Percentiles rank a stretch among this genome's conserved stretches.
These are phyloP conservation scores for Diadegma fenestrale DNA, from an alignment of 2,888 invertebrate species.

Conservation along the genomic window DNA sequence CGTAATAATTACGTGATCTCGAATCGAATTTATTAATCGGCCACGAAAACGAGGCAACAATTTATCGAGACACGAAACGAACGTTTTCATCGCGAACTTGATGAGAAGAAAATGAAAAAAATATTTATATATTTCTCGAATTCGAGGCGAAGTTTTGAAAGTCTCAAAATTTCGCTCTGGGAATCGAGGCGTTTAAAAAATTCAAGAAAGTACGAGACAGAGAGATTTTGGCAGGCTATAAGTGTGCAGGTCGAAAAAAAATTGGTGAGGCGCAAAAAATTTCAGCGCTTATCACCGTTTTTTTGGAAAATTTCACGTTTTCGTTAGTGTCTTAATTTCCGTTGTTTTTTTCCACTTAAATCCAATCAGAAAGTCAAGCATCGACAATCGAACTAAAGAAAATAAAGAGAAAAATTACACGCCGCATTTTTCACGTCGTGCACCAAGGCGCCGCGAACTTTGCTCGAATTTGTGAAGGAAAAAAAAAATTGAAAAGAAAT, in stretches of 20 bases:
- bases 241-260: conserved; percentile 54
- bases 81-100: neutral
- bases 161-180: neutral
- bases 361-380: conserved; percentile 83
- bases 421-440: conserved; percentile 34
- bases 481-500: neutral
- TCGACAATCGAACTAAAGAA: conserved; percentile 84
- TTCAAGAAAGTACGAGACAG: conserved; percentile 8
- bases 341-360: conserved; percentile 3
- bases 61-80: conserved; percentile 19
- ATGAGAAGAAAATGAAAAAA: neutral
- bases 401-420: conserved; percentile 16
- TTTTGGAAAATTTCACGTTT: neutral
- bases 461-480: conserved; percentile 20
- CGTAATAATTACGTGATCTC: neutral
- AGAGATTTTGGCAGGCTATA: conserved; percentile 5
- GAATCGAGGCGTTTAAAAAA: neutral
- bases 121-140: neutral
- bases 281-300: conserved; percentile 23
- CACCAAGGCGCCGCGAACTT: neutral
- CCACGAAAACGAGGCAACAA: conserved; percentile 47
- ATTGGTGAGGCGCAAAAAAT: conserved; percentile 42
- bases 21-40: conserved; percentile 52
- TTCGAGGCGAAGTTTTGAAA: neutral
- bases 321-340: neutral